These are phyloP conservation scores for Rhombomys opimus DNA, from an alignment of 2,113 vertebrate genomes.

Conservation along the genomic window DNA sequence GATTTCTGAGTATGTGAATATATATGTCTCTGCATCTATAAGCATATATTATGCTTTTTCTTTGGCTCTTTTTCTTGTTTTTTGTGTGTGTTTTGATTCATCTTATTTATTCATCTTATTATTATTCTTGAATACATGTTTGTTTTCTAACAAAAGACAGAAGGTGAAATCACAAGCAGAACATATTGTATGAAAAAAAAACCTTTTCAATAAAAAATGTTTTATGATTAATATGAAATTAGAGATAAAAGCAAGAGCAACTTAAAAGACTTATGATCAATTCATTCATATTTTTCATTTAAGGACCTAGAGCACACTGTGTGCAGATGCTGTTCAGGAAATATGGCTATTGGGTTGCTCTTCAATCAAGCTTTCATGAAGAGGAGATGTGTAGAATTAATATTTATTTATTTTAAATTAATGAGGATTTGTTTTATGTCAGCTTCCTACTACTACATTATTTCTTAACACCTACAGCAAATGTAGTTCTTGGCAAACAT, in stretches of 20 bases:
- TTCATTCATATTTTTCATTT: background rate
- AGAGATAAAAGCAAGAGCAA: background rate
- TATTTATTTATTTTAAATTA: slow-evolving; percentile 54
- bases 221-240: slow-evolving; percentile 15
- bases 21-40: background rate
- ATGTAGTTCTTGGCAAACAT: background rate
- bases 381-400: background rate
- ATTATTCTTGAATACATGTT: background rate
- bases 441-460: background rate
- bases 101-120: background rate
- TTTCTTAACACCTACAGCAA: slow-evolving; percentile 18
- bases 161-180: background rate
- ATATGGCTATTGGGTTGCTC: background rate
- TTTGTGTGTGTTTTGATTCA: background rate
- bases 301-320: background rate
- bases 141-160: background rate
- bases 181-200: background rate
- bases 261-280: background rate
- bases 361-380: background rate
- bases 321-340: background rate
- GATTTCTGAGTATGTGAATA: background rate
- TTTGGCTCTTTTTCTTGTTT: background rate
- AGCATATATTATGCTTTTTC: background rate
- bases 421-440: background rate
- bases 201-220: background rate